Conservation (phyloP, 1,140 invertebrate genomes). For the Zelostemma sp. region DNA sequence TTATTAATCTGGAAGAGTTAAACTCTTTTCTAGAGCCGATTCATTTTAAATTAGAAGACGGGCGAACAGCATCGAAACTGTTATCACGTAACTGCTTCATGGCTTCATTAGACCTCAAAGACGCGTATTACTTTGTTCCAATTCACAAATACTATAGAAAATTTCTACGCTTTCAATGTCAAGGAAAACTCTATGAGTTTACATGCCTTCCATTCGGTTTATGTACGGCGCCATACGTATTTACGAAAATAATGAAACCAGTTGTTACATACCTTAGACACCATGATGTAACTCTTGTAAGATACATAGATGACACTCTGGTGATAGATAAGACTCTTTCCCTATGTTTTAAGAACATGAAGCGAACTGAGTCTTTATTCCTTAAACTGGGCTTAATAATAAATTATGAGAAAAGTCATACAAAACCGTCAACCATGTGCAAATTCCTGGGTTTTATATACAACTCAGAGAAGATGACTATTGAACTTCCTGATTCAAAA, state of each 20-base stretch:
- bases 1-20: slow-evolving; percentile 29
- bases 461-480: background rate
- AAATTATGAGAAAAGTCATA: background rate
- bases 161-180: slow-evolving; percentile 28
- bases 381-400: slow-evolving; percentile 1
- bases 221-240: slow-evolving; percentile 26
- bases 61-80: slow-evolving; percentile 3
- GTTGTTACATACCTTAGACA: background rate
- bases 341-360: background rate
- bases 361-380: background rate
- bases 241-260: slow-evolving; percentile 40
- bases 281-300: slow-evolving; percentile 1
- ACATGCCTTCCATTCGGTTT: slow-evolving; percentile 32
- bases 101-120: slow-evolving; percentile 22
- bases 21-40: slow-evolving; percentile 16
- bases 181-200: slow-evolving; percentile 25
- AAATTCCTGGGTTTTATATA: slow-evolving; percentile 11
- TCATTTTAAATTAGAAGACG: slow-evolving; percentile 24
- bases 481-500: background rate
- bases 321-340: slow-evolving; percentile 1
- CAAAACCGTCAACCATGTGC: background rate
- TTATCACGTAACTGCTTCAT: slow-evolving; percentile 25
- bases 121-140: slow-evolving; percentile 40
- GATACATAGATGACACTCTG: slow-evolving; percentile 24
- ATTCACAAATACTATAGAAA: slow-evolving; percentile 27